These are phyloP conservation scores for Gastrophysa polygoni DNA, from an alignment of 2,888 invertebrate species.

Conservation along the genomic window DNA sequence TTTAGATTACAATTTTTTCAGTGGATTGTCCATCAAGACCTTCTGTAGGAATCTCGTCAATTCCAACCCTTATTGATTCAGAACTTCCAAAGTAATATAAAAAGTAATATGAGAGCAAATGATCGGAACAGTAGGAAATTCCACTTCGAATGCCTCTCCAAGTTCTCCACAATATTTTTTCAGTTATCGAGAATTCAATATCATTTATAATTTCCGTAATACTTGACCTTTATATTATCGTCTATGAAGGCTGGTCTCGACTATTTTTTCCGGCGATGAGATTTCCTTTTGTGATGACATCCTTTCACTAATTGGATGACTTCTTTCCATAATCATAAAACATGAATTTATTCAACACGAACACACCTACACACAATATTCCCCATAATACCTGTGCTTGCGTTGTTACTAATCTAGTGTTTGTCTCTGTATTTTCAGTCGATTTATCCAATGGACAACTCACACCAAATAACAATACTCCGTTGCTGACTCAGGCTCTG, in stretches of 20 bases:
- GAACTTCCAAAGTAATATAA: neutral
- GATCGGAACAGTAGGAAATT: neutral
- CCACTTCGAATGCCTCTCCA: too few relatives aligned
- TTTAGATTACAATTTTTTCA: neutral
- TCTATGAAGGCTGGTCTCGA: too few relatives aligned
- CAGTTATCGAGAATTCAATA: neutral
- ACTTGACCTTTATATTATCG: slow-evolving; percentile 28
- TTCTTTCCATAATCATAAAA: too few relatives aligned
- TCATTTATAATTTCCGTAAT: slow-evolving; percentile 10
- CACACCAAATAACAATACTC: slow-evolving; percentile 95
- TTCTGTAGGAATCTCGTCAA: too few relatives aligned
- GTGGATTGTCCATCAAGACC: neutral
- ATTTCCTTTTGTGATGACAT: too few relatives aligned
- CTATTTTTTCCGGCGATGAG: too few relatives aligned
- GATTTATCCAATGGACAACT: slow-evolving; percentile 95
- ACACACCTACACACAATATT: slow-evolving; percentile 42
- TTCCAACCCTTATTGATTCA: too few relatives aligned
- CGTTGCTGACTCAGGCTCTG: slow-evolving; percentile 92
- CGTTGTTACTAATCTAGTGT: slow-evolving; percentile 49
- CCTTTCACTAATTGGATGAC: too few relatives aligned
- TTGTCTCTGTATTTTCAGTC: slow-evolving; percentile 67
- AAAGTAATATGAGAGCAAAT: neutral
- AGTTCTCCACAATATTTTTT: neutral
- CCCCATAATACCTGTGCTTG: slow-evolving; percentile 35
- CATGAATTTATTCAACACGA: neutral